Evolutionary conservation across 2,888 invertebrate genomes (phyloP), one percentile per base, ranked within the genome.

Genomic region (Drosophila lutescens): DNA sequence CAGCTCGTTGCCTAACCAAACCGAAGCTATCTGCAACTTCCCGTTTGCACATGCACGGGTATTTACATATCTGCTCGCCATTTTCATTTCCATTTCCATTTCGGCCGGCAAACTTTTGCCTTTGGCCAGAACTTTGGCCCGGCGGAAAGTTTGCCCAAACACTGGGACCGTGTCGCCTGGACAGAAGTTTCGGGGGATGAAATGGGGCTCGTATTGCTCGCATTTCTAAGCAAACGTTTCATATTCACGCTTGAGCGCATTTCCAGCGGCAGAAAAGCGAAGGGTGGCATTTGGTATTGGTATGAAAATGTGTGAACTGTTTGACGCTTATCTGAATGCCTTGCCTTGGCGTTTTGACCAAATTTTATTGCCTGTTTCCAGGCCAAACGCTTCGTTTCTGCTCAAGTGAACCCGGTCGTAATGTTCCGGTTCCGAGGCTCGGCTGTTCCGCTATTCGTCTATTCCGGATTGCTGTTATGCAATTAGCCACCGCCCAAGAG

Each of bases 301-400:
- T 55, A 65, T 61, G 73, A 66, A 82, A 82, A 87, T 88, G 87
- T 84, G 89, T 86, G 87, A 84, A 84, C 81, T 75, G 87, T 77
- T 88, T 86, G 87, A 87, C 87, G 83, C 89, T 84, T 84, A 84
- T 88, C 83, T 84, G 67, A 80, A 43, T 34, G 62, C 49, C 74
- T 20, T 43, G 43, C 12, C 43, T 67, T 69, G 76, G 74, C 85
- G 55, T 84, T 84, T 88, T 84, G 83, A 86, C 83, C 83, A 84
- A 84, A 85, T 88, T 88, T 86, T 84, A 84, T 84, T 84, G 87
- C 89, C 87, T 66, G 76, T 78, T 88, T 84, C 89, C 83, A 86
- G 87, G 87, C 85, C 87, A 83, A 83, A 70, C 74, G 68, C 69
- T 82, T 65, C 79, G 71, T 78, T 86, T 71, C 74, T 62, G 71